Conservation (phyloP, 2,797 vertebrate genomes). For the Acrossocheilus wenchowensis region DNA sequence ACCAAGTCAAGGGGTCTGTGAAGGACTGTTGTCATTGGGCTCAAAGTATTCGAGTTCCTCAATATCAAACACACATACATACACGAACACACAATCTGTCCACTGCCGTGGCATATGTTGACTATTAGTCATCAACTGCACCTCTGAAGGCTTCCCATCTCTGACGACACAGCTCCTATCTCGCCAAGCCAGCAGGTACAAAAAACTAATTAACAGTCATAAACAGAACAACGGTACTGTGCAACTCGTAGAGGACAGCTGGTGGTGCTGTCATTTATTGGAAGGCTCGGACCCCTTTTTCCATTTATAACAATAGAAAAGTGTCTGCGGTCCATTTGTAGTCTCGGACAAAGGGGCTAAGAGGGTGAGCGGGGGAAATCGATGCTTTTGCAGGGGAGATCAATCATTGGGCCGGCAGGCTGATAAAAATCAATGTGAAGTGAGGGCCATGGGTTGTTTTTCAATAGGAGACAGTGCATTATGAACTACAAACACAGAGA, state of each 20-base stretch:
- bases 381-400: slow-evolving; percentile 66
- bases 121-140: slow-evolving; percentile 36
- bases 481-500: slow-evolving; percentile 60
- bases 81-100: slow-evolving; percentile 35
- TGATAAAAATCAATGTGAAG: slow-evolving; percentile 74
- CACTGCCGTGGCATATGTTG: slow-evolving; percentile 22
- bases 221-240: slow-evolving; percentile 16
- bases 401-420: slow-evolving; percentile 60
- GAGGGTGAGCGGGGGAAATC: slow-evolving; percentile 61
- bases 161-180: slow-evolving; percentile 6
- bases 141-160: slow-evolving; percentile 37
- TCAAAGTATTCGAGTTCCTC: background rate
- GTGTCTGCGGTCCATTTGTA: slow-evolving; percentile 59
- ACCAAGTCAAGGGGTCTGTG: background rate
- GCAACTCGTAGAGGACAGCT: slow-evolving; percentile 24
- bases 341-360: slow-evolving; percentile 55
- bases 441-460: slow-evolving; percentile 63
- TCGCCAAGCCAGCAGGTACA: slow-evolving; percentile 25
- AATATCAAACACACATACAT: slow-evolving; percentile 40
- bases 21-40: background rate
- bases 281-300: slow-evolving; percentile 43
- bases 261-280: slow-evolving; percentile 57
- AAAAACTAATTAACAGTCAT: slow-evolving; percentile 16
- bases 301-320: slow-evolving; percentile 65
- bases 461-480: slow-evolving; percentile 66